Evolutionary conservation across 2,113 vertebrate genomes (phyloP), one percentile per base, ranked within the genome.

Genomic region (Rallus limicola): DNA sequence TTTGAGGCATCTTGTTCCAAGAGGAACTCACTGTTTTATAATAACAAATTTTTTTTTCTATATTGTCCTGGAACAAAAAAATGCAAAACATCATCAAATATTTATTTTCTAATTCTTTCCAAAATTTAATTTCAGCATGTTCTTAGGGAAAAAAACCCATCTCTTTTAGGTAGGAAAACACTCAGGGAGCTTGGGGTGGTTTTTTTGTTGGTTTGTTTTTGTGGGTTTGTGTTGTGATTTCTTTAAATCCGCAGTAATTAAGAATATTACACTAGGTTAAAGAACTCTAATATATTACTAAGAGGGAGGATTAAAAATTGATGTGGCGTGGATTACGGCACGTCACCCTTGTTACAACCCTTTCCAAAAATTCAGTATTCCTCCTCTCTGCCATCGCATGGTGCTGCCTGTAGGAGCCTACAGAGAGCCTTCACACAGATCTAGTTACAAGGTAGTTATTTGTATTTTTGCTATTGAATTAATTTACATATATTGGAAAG

Each of bases 381-480:
- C 76, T 86, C 52, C 24, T 8, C n/a, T 84, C 1, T 0, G 38
- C 70, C 64, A 29, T 28, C 23, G 3, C 7, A 7, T 2, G 33
- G 33, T 3, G 5, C 13, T 26, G 69, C 24, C 3, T 59, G 64
- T 15, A 59, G 81, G 13, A 55, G 11, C 82, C 85, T 59, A 71
- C 56, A 46, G 76, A 84, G 52, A 78, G n/a, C 44, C 44, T 97
- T 84, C 93, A 91, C 86, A 89, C 24, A 81, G 59, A 82, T 90
- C 86, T 38, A n/a, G 76, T 86, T 97, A 95, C 96, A 96, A 97
- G 95, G 96, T 83, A 94, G 72, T 96, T 97, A 97, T 97, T 98
- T 97, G 90, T 97, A 76, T 93, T 97, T 98, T 88, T 95, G 94
- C 94, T 90, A 91, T 80, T 71, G 90, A 97, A 97, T 97, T 97